phyloP scores from a whole-genome alignment of 1,140 invertebrate genomes.

The Leptoteleia sp. region DNA sequence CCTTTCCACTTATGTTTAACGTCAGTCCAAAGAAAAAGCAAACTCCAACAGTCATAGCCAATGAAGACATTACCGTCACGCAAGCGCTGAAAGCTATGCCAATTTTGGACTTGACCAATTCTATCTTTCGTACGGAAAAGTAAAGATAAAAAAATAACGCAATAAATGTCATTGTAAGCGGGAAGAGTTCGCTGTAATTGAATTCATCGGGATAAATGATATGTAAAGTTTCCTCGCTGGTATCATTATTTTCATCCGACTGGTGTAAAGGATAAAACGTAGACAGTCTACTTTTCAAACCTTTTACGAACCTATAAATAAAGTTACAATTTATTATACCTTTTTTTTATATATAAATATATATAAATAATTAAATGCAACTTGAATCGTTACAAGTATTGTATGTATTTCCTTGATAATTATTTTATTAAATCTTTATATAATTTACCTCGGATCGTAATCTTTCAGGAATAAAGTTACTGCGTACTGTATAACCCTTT shows the following conservation, averaged over 20 bases:
- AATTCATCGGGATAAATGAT: slow-evolving; percentile 94
- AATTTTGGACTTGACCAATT: slow-evolving; percentile 95
- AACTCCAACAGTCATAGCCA: slow-evolving; percentile 96
- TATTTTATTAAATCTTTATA: no score
- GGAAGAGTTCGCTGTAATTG: slow-evolving; percentile 92
- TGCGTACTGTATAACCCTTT: slow-evolving; percentile 93
- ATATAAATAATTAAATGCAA: no score
- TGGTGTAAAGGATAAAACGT: slow-evolving; percentile 87
- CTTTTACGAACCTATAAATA: slow-evolving; percentile 88
- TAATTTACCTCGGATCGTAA: slow-evolving; percentile 88
- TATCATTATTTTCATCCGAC: slow-evolving; percentile 73
- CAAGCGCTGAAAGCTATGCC: slow-evolving; percentile 94
- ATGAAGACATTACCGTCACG: slow-evolving; percentile 92
- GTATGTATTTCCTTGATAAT: no score
- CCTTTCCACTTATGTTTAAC: slow-evolving; percentile 88
- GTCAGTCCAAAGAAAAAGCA: slow-evolving; percentile 95
- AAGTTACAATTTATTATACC: no score
- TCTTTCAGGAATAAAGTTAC: slow-evolving; percentile 93
- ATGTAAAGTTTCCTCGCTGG: slow-evolving; percentile 83
- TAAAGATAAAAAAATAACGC: slow-evolving; percentile 95
- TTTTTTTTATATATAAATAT: no score
- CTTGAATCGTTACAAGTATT: no score
- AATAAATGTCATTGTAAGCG: slow-evolving; percentile 91
- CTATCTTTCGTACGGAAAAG: slow-evolving; percentile 96
- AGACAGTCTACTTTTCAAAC: slow-evolving; percentile 86